phyloP scores from a whole-genome alignment of 2,888 invertebrate species.

The Drosophila birchii region DNA sequence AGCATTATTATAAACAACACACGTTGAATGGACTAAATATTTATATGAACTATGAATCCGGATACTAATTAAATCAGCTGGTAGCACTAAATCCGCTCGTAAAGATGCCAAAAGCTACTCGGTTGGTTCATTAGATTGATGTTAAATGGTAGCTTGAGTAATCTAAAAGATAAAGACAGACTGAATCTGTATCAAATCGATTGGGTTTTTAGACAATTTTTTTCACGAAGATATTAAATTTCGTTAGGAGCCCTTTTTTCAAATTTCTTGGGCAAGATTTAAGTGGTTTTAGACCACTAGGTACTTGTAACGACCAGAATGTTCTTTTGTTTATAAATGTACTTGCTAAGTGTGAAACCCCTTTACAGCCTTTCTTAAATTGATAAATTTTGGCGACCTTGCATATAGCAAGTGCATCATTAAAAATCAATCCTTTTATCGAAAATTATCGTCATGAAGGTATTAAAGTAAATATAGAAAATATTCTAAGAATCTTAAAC shows the following conservation, averaged over 20 bases:
- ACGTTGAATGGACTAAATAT: slow-evolving; percentile 41
- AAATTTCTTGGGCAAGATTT: background rate
- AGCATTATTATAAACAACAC: slow-evolving; percentile 55
- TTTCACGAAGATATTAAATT: background rate
- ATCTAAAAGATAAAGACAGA: slow-evolving; percentile 18
- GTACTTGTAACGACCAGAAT: no score
- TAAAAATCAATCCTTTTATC: no score
- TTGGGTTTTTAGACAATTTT: background rate
- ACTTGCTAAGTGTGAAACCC: background rate
- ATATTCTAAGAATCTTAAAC: no score
- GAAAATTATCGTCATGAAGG: no score
- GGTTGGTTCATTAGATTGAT: slow-evolving; percentile 51
- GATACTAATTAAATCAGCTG: slow-evolving; percentile 51
- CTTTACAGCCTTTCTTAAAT: no score
- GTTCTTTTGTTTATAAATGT: background rate
- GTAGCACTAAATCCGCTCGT: slow-evolving; percentile 27
- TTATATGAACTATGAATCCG: slow-evolving; percentile 40
- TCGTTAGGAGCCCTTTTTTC: background rate
- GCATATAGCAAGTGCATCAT: no score
- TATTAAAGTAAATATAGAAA: no score
- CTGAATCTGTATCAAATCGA: slow-evolving; percentile 4
- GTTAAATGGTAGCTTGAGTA: slow-evolving; percentile 52
- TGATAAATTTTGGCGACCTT: no score
- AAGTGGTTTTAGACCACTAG: no score
- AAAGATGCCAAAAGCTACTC: slow-evolving; percentile 23